Percentiles rank a stretch among this genome's conserved stretches.
phyloP scores from a whole-genome alignment of 2,113 vertebrate genomes.

The Crotalus horridus region DNA sequence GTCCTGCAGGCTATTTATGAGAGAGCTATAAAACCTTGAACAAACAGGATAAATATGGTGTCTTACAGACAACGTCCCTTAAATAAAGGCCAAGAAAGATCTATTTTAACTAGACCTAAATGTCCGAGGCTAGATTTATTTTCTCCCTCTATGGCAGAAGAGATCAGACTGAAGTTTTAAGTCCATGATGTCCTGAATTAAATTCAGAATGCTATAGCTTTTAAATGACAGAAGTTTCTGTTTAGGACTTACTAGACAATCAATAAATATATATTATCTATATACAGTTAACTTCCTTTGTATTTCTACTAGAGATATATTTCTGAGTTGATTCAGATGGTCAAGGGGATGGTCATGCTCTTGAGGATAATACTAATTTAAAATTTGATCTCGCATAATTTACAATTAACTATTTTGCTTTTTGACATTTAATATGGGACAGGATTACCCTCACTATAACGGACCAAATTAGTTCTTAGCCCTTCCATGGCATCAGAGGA shows the following conservation, averaged over 20 bases:
- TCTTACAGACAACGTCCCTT: slow-evolving; percentile 51
- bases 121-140: slow-evolving; percentile 49
- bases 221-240: neutral
- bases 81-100: slow-evolving; percentile 37
- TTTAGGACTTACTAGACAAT: neutral
- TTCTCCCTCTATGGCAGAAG: slow-evolving; percentile 25
- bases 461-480: neutral
- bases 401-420: neutral
- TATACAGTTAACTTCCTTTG: neutral
- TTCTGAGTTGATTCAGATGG: neutral
- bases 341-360: neutral
- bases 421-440: neutral
- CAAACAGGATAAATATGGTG: slow-evolving; percentile 31
- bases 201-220: neutral
- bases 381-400: neutral
- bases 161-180: neutral
- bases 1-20: slow-evolving; percentile 37
- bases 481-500: neutral
- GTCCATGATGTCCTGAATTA: neutral
- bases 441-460: neutral
- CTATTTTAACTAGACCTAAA: slow-evolving; percentile 14
- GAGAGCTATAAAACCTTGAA: slow-evolving; percentile 20
- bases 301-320: neutral
- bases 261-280: neutral
- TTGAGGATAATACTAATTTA: neutral